Conservation (phyloP, 2,888 invertebrate species). For the Lasioglossum marginatum region DNA sequence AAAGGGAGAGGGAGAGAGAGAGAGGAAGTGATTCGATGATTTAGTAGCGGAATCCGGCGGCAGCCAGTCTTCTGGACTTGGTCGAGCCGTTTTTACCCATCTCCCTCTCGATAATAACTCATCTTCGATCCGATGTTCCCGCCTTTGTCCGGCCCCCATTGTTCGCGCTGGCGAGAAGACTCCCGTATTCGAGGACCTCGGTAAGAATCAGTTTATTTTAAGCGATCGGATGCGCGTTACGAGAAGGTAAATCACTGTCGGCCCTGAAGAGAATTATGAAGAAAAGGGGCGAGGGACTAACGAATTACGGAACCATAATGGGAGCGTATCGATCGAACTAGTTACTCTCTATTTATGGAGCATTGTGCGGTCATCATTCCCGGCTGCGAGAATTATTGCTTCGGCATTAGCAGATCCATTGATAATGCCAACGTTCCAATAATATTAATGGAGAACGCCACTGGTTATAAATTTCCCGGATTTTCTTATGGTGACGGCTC, state of each 20-base stretch:
- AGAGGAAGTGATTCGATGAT: background rate
- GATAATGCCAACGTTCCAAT: background rate
- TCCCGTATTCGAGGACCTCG: background rate
- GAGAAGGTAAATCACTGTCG: background rate
- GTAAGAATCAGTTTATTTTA: slow-evolving; percentile 11
- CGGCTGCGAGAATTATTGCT: slow-evolving; percentile 8
- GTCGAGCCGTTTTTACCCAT: background rate
- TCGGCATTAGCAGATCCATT: slow-evolving; percentile 1
- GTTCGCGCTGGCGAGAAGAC: background rate
- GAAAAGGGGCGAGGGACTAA: slow-evolving; percentile 6
- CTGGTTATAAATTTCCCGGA: background rate
- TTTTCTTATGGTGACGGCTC: background rate
- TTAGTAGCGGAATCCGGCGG: background rate
- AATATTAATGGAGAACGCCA: background rate
- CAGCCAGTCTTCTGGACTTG: background rate
- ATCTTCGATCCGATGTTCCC: background rate
- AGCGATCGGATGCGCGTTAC: slow-evolving; percentile 8
- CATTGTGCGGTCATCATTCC: background rate
- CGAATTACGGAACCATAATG: slow-evolving; percentile 14
- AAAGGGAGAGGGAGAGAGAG: background rate
- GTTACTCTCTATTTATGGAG: slow-evolving; percentile 16
- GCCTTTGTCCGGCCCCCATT: background rate
- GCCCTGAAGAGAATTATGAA: background rate
- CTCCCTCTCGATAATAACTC: background rate
- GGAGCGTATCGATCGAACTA: slow-evolving; percentile 11